Base-by-base conservation (phyloP, 2,888 invertebrate species). In the Liopterus haemorrhoidalis region DNA sequence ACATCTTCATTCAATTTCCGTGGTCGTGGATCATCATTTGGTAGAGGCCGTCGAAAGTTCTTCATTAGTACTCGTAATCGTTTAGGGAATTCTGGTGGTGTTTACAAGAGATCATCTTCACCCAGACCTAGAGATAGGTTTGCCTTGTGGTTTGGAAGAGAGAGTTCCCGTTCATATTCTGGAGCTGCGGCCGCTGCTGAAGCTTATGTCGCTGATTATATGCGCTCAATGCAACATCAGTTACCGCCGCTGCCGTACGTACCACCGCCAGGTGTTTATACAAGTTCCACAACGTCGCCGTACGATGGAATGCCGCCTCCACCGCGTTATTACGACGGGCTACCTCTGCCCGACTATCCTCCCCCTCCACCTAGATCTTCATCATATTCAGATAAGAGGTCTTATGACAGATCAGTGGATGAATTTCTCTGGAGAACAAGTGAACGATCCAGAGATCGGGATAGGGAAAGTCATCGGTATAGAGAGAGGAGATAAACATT, bases 351-450 rank as follows among this genome's bases (percentile, higher is more conserved):
- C 6, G 91, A 89, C 55, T 91, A 86, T 68, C 78, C 82, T 30
- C 69, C 73, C 8, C 68, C 70, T 35, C 69, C 73, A 37, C 64
- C 72, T 41, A 68, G 72, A 41, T 69, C 70, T 2, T 72, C 81
- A 60, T 69, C 76, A 59, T 71, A 76, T 56, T 75, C 79, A 58
- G 84, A 85, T 54, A 85, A 85, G 60, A 75, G 85, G 37, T 84
- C 85, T 24, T 93, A 92, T 67, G 93, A 93, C 65, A 79, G 90
- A 38, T 86, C 88, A 46, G 90, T 90, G 16, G 83, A 91, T 67
- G 90, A 91, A 64, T 91, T 90, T 68, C 69, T 91, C 47, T 84
- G 88, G 76, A 79, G 89, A 62, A 88, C 88, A 8, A 75, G 79
- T 43, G 80, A 82, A 57, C 74, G 84, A 25, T 76, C 79, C 40